Base-by-base conservation (phyloP, 2,888 invertebrate species). In the Creontiades dilutus region DNA sequence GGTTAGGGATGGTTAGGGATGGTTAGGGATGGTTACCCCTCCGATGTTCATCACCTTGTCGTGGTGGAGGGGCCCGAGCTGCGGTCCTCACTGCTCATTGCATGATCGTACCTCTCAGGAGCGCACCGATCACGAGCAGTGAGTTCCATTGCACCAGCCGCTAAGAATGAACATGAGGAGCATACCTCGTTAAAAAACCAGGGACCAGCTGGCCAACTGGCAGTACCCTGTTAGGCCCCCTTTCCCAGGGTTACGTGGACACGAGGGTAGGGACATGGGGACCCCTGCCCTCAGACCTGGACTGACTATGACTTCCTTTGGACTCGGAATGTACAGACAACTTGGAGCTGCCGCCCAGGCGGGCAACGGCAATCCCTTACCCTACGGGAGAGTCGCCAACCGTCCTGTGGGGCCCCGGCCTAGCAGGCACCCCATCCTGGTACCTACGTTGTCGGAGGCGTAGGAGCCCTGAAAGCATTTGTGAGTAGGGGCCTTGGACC, bases 171-270 rank as follows among this genome's bases (percentile, higher is more conserved):
- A 28, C 23, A 28, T 7, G 80, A 80, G 80, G 80, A 80, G 80
- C 37, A 80, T 27, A 80, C 80, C 80, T 80, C 46, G 14, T 28
- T 80, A 80, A 80, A 80, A 80, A 80, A 80, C 80, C 80, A 80
- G 80, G 46, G 82, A 23, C 82, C 46, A 82, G 48, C 5, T 82
- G 48, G 82, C 82, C 82, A 16, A 82, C 48, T 82, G 82, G 82
- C 46, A 82, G n/a, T 82, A 82, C 82, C 82, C 80, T 80, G 80
- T 80, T 4, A 80, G 80, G 80, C 80, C 13, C 80, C 80, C 80
- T 82, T 11, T 47, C 82, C 82, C 82, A 28, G 80, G 80, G 47
- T 82, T 19, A 16, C 48, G 47, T n/a, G 82, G 48, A 47, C 7
- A 7, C 13, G 16, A 23, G 82, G 7, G 47, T 23, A 47, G 82